A percentile compares a stretch with the other conserved stretches of the same genome.
These are phyloP conservation scores for Orchesella cincta DNA, from an alignment of 1,140 invertebrate genomes.

Conservation along the genomic window DNA sequence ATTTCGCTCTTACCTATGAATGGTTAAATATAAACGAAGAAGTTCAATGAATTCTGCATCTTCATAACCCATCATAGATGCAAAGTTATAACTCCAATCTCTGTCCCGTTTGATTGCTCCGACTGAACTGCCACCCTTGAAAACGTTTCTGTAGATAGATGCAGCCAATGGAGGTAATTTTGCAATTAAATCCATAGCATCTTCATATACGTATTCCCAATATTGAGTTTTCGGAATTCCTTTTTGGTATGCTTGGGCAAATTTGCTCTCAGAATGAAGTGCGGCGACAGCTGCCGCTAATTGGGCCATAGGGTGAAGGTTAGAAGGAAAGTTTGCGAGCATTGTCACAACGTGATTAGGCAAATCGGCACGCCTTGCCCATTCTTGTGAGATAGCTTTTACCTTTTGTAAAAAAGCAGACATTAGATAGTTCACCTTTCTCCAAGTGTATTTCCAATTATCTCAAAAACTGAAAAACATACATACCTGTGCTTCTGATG, in stretches of 20 bases:
- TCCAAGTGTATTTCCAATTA: not conserved
- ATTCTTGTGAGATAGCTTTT: slow-evolving; percentile 83
- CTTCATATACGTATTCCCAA: slow-evolving; percentile 90
- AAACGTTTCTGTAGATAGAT: slow-evolving; percentile 90
- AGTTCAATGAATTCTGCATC: slow-evolving; percentile 83
- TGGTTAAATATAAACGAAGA: slow-evolving; percentile 92
- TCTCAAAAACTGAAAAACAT: not conserved
- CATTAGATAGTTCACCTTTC: not conserved
- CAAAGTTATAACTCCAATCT: slow-evolving; percentile 95
- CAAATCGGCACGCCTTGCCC: slow-evolving; percentile 83
- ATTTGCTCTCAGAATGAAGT: slow-evolving; percentile 90
- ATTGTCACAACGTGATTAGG: slow-evolving; percentile 92
- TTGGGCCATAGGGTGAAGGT: slow-evolving; percentile 94
- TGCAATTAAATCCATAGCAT: slow-evolving; percentile 93
- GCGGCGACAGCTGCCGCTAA: slow-evolving; percentile 89
- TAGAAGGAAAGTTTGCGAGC: slow-evolving; percentile 92
- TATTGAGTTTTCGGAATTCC: slow-evolving; percentile 83
- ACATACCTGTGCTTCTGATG: slow-evolving; percentile 73
- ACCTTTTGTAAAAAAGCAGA: slow-evolving; percentile 57
- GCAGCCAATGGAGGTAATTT: slow-evolving; percentile 93
- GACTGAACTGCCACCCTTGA: slow-evolving; percentile 80
- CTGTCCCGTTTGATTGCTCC: slow-evolving; percentile 83
- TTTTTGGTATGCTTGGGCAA: slow-evolving; percentile 84
- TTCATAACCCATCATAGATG: slow-evolving; percentile 88
- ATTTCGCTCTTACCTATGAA: slow-evolving; percentile 74